Evolutionary conservation across 2,797 vertebrate species (phyloP).

Genomic region (Hoplostethus mediterraneus): DNA sequence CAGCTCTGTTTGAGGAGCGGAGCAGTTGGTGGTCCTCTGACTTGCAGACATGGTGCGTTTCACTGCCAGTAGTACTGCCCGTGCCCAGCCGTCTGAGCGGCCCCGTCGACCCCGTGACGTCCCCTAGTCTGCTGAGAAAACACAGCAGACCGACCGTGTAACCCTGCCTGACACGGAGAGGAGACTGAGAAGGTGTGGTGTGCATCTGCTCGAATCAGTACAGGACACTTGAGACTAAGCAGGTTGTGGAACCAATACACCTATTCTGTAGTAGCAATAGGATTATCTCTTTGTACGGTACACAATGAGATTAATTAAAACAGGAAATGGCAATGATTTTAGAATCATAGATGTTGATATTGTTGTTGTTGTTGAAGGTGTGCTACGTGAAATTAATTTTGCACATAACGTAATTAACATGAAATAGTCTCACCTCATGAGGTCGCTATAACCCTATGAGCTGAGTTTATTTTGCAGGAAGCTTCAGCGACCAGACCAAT

Average conservation of each 20-base stretch:
- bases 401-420: constrained; percentile 12
- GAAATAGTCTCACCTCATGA: constrained; percentile 60
- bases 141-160: constrained; percentile 26
- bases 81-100: constrained; percentile 49
- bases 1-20: constrained; percentile 54
- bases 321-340: not conserved
- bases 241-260: not conserved
- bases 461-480: not conserved
- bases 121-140: constrained; percentile 62
- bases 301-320: not conserved
- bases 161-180: constrained; percentile 21
- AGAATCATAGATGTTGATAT: not conserved
- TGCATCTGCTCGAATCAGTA: not conserved
- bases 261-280: no score
- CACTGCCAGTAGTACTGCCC: constrained; percentile 50
- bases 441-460: constrained; percentile 69
- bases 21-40: constrained; percentile 70
- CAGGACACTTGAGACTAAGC: not conserved
- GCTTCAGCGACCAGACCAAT: not conserved
- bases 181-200: constrained; percentile 20
- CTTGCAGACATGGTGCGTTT: constrained; percentile 61
- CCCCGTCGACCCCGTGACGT: constrained; percentile 41
- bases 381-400: not conserved
- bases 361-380: not conserved
- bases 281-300: not conserved